Base-by-base conservation (phyloP, 2,113 vertebrate species). In the Nicator chloris region DNA sequence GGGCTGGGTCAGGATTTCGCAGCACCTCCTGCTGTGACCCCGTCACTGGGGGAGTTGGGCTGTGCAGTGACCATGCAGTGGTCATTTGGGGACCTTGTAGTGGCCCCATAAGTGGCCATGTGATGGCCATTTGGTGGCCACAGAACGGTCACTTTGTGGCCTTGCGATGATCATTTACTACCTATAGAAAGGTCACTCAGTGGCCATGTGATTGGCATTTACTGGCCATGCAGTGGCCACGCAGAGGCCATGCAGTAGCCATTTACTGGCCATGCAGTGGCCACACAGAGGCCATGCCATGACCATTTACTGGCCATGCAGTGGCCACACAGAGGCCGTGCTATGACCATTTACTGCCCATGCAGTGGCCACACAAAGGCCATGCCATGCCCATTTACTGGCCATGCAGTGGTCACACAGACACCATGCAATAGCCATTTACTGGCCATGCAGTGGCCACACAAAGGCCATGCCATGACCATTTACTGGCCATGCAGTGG, bases 291-390 rank as follows among this genome's bases (percentile, higher is more conserved):
- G 39, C 23, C 68, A 40, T 28, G 27, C 8, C 5, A 5, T 33
- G 22, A 35, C 4, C 37, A 4, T 56, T 73, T 21, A 9, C 23
- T 75, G 37, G 39, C 28, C 49, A 23, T 20, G 23, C 40, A 35
- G 1, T 16, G 19, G 23, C 3, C 50, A 54, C 12, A 3, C 5
- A n/a, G n/a, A n/a, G n/a, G n/a, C n/a, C n/a, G n/a, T n/a, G n/a
- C n/a, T n/a, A n/a, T n/a, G n/a, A n/a, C n/a, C n/a, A n/a, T n/a
- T 26, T 24, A 33, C 11, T 21, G 44, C 15, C 53, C 68, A 30
- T 28, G 15, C 11, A 11, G 2, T 31, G 11, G 15, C 3, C 50
- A 53, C 12, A 3, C 5, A 26, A 5, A 1, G n/a, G n/a, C n/a
- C n/a, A n/a, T n/a, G n/a, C n/a, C n/a, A n/a, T n/a, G n/a, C n/a